Evolutionary conservation across 2,113 vertebrate species (phyloP).

Genomic region (Aptenodytes forsteri): DNA sequence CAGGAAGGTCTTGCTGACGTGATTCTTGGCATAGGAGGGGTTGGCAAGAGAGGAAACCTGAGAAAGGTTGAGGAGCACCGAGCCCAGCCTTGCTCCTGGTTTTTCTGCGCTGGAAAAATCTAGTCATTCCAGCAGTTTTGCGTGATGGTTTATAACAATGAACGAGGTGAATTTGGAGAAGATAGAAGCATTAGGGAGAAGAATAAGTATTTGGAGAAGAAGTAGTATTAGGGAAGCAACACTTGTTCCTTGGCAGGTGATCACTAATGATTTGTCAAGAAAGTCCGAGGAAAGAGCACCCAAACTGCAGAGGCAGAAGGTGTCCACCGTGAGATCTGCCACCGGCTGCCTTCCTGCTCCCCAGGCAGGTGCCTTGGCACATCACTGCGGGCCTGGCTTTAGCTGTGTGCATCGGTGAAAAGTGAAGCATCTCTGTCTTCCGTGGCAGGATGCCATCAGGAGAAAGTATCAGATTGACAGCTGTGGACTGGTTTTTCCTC

Average conservation of each 20-base stretch:
- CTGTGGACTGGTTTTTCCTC: not conserved
- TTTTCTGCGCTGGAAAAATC: not conserved
- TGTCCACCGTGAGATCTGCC: not conserved
- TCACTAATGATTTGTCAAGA: not conserved
- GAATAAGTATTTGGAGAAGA: not conserved
- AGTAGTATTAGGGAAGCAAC: not conserved
- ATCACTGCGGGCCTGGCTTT: not conserved
- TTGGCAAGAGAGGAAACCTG: not conserved
- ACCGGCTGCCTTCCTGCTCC: too few relatives aligned
- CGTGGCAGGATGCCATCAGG: not conserved
- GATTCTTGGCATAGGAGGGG: not conserved
- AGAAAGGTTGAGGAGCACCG: not conserved
- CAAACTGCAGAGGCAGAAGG: not conserved
- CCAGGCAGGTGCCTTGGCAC: not conserved
- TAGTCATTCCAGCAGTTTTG: not conserved
- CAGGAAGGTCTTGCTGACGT: not conserved
- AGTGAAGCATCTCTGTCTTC: not conserved
- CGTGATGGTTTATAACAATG: not conserved
- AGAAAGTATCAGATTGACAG: not conserved
- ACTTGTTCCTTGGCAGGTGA: not conserved
- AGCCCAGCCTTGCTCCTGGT: not conserved
- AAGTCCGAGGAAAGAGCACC: not conserved
- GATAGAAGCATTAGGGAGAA: not conserved
- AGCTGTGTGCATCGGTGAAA: not conserved
- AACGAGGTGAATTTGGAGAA: not conserved